Evolutionary conservation across 2,888 invertebrate species (phyloP), one percentile per base, ranked within the genome.

Genomic region (Tetramorium bicarinatum): DNA sequence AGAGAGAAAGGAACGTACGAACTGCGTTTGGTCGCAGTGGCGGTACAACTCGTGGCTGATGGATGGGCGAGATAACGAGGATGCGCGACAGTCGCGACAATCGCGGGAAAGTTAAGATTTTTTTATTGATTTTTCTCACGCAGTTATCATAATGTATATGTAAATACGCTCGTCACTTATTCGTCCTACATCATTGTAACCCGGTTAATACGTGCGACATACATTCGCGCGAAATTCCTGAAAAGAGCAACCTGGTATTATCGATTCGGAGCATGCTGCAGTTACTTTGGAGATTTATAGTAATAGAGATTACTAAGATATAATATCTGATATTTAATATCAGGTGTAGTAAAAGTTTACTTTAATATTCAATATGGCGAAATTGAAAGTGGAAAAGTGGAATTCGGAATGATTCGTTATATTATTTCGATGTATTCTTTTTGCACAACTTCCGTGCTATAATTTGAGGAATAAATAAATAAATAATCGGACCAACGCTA

Each of bases 51-150:
- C 49, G 61, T 54, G 41, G 7, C 18, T 41, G 49, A 85, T 87
- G 79, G 34, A 84, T 84, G 81, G 74, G 74, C 76, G 72, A 81
- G 74, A 86, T 79, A 82, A 86, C 71, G 80, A 83, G 52, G 85
- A 86, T 83, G 44, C 76, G 87, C 71, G 87, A 88, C 82, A 86
- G 86, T 84, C 85, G 84, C 71, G 79, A 74, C 18, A 49, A 88
- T 89, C 85, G 84, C 84, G 34, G 34, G 83, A 90, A 82, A 92
- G 90, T 89, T 92, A 92, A 92, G 92, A 92, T 92, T 92, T 62
- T 13, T 85, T 86, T 92, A 93, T 93, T 89, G 93, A 93, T 93
- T 93, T 87, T 80, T 85, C 75, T 89, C 90, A 34, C 84, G 54
- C 85, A 86, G 82, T 67, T 88, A 85, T 69, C 59, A 62, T 61